Base-by-base conservation (phyloP, 2,113 vertebrate genomes). In the Mastomys natalensis region DNA sequence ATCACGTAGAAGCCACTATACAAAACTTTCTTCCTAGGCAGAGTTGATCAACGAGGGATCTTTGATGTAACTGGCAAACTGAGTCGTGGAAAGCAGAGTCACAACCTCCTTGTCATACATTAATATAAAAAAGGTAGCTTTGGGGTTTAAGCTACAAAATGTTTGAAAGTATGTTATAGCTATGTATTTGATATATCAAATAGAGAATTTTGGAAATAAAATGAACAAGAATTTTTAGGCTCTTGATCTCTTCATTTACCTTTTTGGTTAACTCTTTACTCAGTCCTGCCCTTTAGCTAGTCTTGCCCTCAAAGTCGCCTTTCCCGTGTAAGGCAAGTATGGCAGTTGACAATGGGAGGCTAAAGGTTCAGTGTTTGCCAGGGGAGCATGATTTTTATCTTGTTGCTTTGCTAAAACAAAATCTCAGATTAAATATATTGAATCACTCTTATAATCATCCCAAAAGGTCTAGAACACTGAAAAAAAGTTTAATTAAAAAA, bases 351-450 rank as follows among this genome's bases (percentile, higher is more conserved):
- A 68, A 2, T 37, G 29, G 17, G 13, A 29, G 9, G 21, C 45
- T 78, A 16, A 9, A 90, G 70, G 64, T 19, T 55, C 37, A 82
- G 13, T 31, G 17, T 17, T 60, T 94, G 55, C 48, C 81, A 68
- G 76, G 62, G 26, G 94, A 62, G 15, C 64, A 68, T 72, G 10
- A 48, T 70, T 90, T 95, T 7, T 89, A 76, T 84, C 73, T 73
- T 95, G 9, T 66, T 93, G 86, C n/a, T 34, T 95, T 90, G 53
- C 53, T 91, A 93, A 97, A 95, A 89, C 51, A 58, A 81, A 70
- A 73, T 89, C 48, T 97, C 80, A 93, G 51, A 86, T 78, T 76
- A 89, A 95, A 53, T 90, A 68, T 55, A 93, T 12, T 43, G 13
- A 97, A n/a, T 76, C 19, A 96, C 64, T 91, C 12, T 80, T 80